Percentiles rank a stretch among this genome's conserved stretches.
These are phyloP conservation scores for Tenodera sinensis DNA, from an alignment of 2,888 invertebrate genomes.

Conservation along the genomic window DNA sequence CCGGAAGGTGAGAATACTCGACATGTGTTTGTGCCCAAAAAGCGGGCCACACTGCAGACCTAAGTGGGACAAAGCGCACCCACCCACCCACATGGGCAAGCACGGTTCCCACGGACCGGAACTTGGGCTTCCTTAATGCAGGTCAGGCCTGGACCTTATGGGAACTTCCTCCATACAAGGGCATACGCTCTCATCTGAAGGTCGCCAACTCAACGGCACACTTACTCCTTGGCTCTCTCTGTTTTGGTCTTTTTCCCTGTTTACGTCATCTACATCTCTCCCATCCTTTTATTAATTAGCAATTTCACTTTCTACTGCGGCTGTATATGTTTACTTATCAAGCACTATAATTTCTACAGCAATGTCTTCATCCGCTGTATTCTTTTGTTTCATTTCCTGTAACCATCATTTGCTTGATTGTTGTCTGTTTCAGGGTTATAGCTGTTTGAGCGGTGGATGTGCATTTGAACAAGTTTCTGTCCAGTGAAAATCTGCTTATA, in stretches of 20 bases:
- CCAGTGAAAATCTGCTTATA: too few species aligned
- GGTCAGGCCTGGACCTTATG: background rate
- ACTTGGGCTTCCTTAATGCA: background rate
- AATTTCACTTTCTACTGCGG: background rate
- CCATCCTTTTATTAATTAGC: background rate
- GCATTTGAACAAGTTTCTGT: too few species aligned
- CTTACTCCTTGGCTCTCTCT: background rate
- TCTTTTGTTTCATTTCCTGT: too few species aligned
- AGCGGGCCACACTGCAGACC: background rate
- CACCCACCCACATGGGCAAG: background rate
- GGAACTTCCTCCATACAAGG: background rate
- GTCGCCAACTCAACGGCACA: background rate
- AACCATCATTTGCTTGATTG: too few species aligned
- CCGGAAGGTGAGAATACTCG: too few species aligned
- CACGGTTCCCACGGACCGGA: constrained; percentile 7
- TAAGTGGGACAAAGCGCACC: background rate
- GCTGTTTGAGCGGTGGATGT: too few species aligned
- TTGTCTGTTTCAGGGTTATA: too few species aligned
- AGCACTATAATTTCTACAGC: too few species aligned
- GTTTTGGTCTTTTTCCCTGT: background rate
- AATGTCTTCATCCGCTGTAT: too few species aligned
- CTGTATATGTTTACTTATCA: too few species aligned
- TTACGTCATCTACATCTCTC: background rate
- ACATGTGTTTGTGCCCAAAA: too few species aligned
- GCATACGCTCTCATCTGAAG: background rate